Conservation (phyloP, 2,888 invertebrate genomes). For the Hoplodrina blanda region DNA sequence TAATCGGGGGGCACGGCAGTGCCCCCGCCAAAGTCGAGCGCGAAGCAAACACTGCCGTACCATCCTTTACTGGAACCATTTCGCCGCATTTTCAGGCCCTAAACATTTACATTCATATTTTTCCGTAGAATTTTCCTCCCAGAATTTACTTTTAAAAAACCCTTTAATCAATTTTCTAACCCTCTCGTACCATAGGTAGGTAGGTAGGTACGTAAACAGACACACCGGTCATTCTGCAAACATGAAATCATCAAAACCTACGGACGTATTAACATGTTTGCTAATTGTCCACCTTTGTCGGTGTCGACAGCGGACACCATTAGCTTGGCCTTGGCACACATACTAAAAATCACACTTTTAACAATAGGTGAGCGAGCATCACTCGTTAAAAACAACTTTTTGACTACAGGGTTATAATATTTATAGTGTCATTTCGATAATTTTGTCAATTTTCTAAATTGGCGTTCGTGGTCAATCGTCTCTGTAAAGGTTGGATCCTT, state of each 20-base stretch:
- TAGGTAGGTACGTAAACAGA: not conserved
- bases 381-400: constrained; percentile 24
- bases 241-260: constrained; percentile 35
- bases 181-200: not conserved
- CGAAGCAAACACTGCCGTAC: too few relatives aligned
- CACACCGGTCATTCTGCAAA: constrained; percentile 30
- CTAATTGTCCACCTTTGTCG: constrained; percentile 46
- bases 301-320: constrained; percentile 52
- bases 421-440: constrained; percentile 15
- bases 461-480: not conserved
- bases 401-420: not conserved
- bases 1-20: too few relatives aligned
- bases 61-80: too few relatives aligned
- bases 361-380: constrained; percentile 31
- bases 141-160: not conserved
- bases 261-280: constrained; percentile 47
- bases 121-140: not conserved
- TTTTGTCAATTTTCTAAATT: constrained; percentile 17
- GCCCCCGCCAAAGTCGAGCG: too few relatives aligned
- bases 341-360: constrained; percentile 46
- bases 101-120: too few relatives aligned
- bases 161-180: not conserved
- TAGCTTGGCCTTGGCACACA: constrained; percentile 56
- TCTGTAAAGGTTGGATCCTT: not conserved
- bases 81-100: too few relatives aligned